Base-by-base conservation (phyloP, 2,888 invertebrate genomes). In the Andrena dorsata region DNA sequence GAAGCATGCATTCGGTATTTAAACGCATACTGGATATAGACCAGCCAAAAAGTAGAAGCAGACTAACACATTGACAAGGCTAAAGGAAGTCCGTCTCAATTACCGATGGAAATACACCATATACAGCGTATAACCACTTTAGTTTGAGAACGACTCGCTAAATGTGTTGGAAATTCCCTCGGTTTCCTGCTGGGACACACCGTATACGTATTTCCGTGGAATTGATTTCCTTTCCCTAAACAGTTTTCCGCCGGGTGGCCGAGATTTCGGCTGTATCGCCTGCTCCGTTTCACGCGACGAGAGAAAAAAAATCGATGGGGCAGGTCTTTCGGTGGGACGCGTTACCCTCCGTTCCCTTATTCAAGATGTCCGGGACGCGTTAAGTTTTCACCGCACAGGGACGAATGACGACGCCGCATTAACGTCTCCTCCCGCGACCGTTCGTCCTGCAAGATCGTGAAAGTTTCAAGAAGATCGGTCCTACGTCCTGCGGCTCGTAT, bases 371-470 rank as follows among this genome's bases (percentile, higher is more conserved):
- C 20, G 71, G 51, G 72, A 84, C 73, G 61, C 80, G 77, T 88
- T 81, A 86, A 86, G 82, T 86, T 88, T 88, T 86, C 87, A 86
- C 68, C 82, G 79, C 71, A 72, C 77, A 53, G 65, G 71, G 76
- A 88, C 85, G 86, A 86, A 86, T 84, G 84, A 82, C 84, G 73
- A 78, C 75, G 75, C 70, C 76, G 82, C 86, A 82, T 88, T 86
- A 88, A 86, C 84, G 86, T 83, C 70, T n/a, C 35, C 51, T 30
- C 7, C 13, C n/a, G 23, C 60, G 26, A 60, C 66, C 58, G 32
- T 71, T 56, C 69, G 51, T 81, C 69, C 69, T 32, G 61, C 28
- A 7, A 28, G 64, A 47, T 72, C 71, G 66, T 83, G 82, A 79
- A 82, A 82, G n/a, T 83, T 83, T 82, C 79, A 83, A 13, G 63